Evolutionary conservation across 2,888 invertebrate genomes (phyloP).

Genomic region (Scaptomyza caliginosa): DNA sequence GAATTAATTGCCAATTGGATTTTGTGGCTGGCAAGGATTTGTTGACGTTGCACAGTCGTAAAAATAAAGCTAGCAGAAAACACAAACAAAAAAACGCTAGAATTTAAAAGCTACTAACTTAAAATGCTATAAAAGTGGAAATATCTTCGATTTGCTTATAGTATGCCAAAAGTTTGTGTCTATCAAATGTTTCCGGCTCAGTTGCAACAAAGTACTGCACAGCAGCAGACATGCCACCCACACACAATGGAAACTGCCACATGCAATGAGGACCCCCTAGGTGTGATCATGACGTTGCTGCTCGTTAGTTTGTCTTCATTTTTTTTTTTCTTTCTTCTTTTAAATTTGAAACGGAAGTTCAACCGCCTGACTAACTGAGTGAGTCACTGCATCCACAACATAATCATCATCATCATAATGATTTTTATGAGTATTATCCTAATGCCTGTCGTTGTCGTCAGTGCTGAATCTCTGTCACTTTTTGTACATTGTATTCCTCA

Average conservation of each 20-base stretch:
- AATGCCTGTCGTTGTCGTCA: constrained; percentile 23
- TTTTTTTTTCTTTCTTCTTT: constrained; percentile 19
- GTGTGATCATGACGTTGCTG: constrained; percentile 46
- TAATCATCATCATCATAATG: constrained; percentile 22
- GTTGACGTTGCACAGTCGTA: constrained; percentile 64
- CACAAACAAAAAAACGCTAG: constrained; percentile 28
- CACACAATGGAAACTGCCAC: constrained; percentile 31
- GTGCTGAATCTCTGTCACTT: not conserved
- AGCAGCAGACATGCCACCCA: constrained; percentile 24
- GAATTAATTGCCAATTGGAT: constrained; percentile 77
- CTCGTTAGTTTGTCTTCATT: constrained; percentile 66
- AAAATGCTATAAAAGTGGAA: constrained; percentile 25
- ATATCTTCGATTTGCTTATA: constrained; percentile 20
- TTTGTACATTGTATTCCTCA: constrained; percentile 32
- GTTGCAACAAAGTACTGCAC: constrained; percentile 53
- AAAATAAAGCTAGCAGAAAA: constrained; percentile 34
- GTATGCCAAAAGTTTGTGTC: constrained; percentile 27
- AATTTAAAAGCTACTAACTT: constrained; percentile 6
- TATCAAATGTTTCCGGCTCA: constrained; percentile 69
- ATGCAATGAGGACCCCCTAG: constrained; percentile 43
- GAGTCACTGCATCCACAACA: constrained; percentile 28
- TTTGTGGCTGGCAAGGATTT: constrained; percentile 70
- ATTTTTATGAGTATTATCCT: constrained; percentile 20
- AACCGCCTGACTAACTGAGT: constrained; percentile 9
- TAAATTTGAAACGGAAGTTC: constrained; percentile 73